phyloP scores from a whole-genome alignment of 1,140 invertebrate genomes.

The Drosophila miranda region DNA sequence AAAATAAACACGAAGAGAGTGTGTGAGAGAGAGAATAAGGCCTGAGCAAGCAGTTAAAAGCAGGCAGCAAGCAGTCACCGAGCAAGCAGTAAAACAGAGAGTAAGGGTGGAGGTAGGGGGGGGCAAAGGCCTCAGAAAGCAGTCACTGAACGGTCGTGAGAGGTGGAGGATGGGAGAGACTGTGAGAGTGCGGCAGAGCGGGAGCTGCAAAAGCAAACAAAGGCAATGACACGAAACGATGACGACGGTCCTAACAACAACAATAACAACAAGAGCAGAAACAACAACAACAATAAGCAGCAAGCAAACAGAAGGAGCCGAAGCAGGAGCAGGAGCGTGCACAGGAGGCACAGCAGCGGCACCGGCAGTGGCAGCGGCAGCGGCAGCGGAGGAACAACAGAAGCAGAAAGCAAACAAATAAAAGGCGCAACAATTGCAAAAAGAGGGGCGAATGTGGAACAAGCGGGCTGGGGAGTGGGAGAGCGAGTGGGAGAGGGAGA shows the following conservation, averaged over 20 bases:
- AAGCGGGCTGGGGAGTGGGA: not conserved
- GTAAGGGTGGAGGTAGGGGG: not conserved
- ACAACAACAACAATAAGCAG: slow-evolving; percentile 40
- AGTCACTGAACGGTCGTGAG: not conserved
- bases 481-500: not conserved
- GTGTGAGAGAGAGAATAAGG: no score
- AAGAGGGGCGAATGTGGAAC: slow-evolving; percentile 13
- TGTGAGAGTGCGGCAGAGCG: no score
- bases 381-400: no score
- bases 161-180: not conserved
- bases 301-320: slow-evolving; percentile 78
- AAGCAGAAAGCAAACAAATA: slow-evolving; percentile 73
- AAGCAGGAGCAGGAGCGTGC: slow-evolving; percentile 49
- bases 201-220: slow-evolving; percentile 72
- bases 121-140: not conserved
- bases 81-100: not conserved
- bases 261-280: slow-evolving; percentile 30
- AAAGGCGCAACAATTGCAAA: slow-evolving; percentile 78
- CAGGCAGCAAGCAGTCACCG: no score
- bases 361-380: no score
- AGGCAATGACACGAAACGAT: slow-evolving; percentile 77
- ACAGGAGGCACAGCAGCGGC: slow-evolving; percentile 14
- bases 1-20: slow-evolving; percentile 65
- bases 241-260: slow-evolving; percentile 55
- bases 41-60: slow-evolving; percentile 1